Evolutionary conservation across 1,140 invertebrate species (phyloP), one percentile per base, ranked within the genome.

Genomic region (Limonius californicus): DNA sequence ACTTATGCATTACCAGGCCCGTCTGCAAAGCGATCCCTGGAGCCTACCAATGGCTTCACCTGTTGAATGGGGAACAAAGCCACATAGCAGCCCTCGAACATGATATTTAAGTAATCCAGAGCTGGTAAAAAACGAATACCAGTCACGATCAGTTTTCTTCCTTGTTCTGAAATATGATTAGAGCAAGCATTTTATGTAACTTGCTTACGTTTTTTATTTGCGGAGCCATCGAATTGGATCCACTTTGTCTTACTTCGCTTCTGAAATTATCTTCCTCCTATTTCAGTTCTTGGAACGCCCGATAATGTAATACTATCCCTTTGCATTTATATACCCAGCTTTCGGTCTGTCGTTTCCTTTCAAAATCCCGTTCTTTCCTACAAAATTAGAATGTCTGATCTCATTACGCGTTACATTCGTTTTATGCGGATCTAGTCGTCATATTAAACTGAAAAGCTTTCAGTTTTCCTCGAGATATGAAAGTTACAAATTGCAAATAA

Each of bases 1-100:
- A 64, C 63, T 64, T 64, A 64, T 64, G 63, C 59, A 64, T 64
- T 61, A 64, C 58, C 59, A 61, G 54, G 62, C 58, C 50, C 62
- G 47, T 60, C 62, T 64, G 54, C 43, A 64, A 64, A 64, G 45
- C 63, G 63, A 43, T 64, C 63, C 63, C 63, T 56, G 16, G 63
- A 59, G 63, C 27, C 35, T 59, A 21, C 58, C 53, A 53, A 54
- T 59, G 45, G 58, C 43, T 64, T 60, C 63, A 64, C 63, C 63
- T 64, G 63, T 64, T 64, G 63, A 64, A 54, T 54, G 54, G 20
- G 45, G 45, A 21, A 50, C 45, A 50, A 50, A 50, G 45, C 45
- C 45, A 50, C 45, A 19, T 21, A 50, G 45, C 7, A 18, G 12
- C 45, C 45, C 16, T 50, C 45, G 14, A 50, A 50, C 16, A 50